Percentiles rank a stretch among this genome's conserved stretches.
phyloP scores from a whole-genome alignment of 2,888 invertebrate genomes.

The Xylocampa areola region DNA sequence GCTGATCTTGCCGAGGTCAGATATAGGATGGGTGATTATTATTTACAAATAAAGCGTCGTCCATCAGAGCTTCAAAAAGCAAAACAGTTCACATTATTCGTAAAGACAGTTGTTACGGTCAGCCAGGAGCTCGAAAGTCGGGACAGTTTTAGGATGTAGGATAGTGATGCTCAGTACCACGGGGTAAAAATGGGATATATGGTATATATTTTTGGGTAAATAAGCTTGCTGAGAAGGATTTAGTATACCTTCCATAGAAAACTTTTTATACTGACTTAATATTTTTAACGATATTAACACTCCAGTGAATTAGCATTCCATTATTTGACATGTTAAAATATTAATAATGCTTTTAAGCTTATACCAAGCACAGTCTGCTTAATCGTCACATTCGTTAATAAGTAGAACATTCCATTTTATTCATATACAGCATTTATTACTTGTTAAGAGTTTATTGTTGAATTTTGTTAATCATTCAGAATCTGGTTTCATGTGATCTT shows the following conservation, averaged over 20 bases:
- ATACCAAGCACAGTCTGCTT: conserved; percentile 30
- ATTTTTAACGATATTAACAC: conserved; percentile 20
- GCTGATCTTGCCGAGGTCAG: too few relatives aligned
- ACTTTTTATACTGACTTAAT: conserved; percentile 24
- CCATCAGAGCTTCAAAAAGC: too few relatives aligned
- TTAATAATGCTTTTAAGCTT: conserved; percentile 15
- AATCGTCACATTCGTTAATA: conserved; percentile 18
- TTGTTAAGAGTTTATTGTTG: conserved; percentile 54
- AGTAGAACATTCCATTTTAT: conserved; percentile 51
- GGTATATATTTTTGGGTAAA: background rate
- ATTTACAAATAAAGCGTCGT: too few relatives aligned
- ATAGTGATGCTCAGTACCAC: too few relatives aligned
- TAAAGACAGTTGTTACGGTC: too few relatives aligned
- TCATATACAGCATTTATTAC: conserved; percentile 43
- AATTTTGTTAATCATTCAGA: conserved; percentile 50
- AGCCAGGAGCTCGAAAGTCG: background rate
- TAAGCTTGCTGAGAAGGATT: background rate
- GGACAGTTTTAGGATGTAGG: too few relatives aligned
- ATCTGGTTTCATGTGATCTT: conserved; percentile 62
- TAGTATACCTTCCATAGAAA: background rate
- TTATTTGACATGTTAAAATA: background rate
- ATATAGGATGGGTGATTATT: too few relatives aligned
- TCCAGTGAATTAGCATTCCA: conserved; percentile 9
- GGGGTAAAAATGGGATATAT: too few relatives aligned
- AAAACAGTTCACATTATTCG: too few relatives aligned